Base-by-base conservation (phyloP, 2,888 invertebrate species). In the Lagria hirta region DNA sequence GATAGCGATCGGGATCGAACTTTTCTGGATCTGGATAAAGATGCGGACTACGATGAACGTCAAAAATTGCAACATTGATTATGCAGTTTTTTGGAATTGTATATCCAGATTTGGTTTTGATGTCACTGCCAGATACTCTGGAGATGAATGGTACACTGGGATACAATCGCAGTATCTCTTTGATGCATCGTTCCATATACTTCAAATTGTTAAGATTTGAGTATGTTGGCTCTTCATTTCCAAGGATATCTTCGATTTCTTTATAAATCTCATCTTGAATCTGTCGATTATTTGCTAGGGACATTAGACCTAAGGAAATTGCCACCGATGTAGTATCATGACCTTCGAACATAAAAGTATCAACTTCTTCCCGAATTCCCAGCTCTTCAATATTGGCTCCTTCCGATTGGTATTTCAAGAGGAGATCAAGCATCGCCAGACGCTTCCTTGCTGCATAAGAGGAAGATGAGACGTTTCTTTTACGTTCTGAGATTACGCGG, bases 261-360 rank as follows among this genome's bases (percentile, higher is more conserved):
- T 43, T 13, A 17, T 18, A 35, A 5, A 46, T 28, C 27, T 38
- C 33, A 8, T 46, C 20, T 69, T 76, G 81, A 2, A 72, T 62
- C 16, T 73, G 61, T 26, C 67, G 66, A 46, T 78, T 60, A 17
- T 75, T 54, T 10, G 61, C 60, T 15, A 63, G 33, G 10, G 54
- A 16, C 47, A 63, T 46, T 8, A 63, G 33, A 12, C 48, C 41
- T 36, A 52, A 56, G 10, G 46, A 54, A 21, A 61, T 40, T n/a
- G 51, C 45, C 10, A 72, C 68, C 1, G 81, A 75, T 0, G 80
- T 80, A 0, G 83, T 83, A 46, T 83, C 83, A 55, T 82, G 82
- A 0, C 83, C 80, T 79, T 79, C n/a, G 56, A 37, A 69, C 66
- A 33, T 40, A 11, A 4, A 6, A 18, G 20, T 18, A 36, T 8